Evolutionary conservation across 2,113 vertebrate species (phyloP), one percentile per base, ranked within the genome.

Genomic region (Mormyrus lacerda): DNA sequence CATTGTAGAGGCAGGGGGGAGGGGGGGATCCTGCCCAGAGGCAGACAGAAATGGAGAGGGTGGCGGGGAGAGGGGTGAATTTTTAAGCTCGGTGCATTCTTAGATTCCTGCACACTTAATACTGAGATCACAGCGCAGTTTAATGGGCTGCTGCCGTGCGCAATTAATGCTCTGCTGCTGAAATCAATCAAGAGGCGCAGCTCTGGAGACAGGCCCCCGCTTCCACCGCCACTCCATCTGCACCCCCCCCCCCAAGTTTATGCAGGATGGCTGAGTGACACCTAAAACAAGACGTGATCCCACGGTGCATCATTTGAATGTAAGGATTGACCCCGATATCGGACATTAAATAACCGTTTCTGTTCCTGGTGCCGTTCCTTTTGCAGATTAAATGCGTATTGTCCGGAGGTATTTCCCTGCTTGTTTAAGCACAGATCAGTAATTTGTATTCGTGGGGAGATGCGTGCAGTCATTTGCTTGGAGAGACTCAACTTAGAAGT

Each of bases 81-180:
- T 96, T 97, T 96, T 97, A 96, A 96, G 79, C 47, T 92, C 91
- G 92, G 94, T 91, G 94, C 93, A 94, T 94, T 85, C 92, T 95
- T 93, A 93, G 95, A 96, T 95, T 95, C 95, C 95, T 93, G 93
- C 94, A 95, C 94, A 96, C 95, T 95, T 94, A 93, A 95, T 92
- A 94, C 94, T 95, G 95, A 96, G 95, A 97, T 96, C 96, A 95
- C 94, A 96, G 94, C 93, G 90, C 92, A 92, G 93, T 97, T 97
- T 96, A 97, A 97, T 95, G 96, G 96, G 93, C 93, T 95, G 91
- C 93, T 96, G 96, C 95, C 95, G 95, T 95, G 95, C 94, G 93
- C 95, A 96, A 95, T 96, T 95, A 96, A 96, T 96, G 95, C 94
- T 95, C 95, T 96, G 94, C 96, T 95, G 94, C 95, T 95, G 94